Evolutionary conservation across 1,140 invertebrate genomes (phyloP).

Genomic region (Drosophila seguyi): DNA sequence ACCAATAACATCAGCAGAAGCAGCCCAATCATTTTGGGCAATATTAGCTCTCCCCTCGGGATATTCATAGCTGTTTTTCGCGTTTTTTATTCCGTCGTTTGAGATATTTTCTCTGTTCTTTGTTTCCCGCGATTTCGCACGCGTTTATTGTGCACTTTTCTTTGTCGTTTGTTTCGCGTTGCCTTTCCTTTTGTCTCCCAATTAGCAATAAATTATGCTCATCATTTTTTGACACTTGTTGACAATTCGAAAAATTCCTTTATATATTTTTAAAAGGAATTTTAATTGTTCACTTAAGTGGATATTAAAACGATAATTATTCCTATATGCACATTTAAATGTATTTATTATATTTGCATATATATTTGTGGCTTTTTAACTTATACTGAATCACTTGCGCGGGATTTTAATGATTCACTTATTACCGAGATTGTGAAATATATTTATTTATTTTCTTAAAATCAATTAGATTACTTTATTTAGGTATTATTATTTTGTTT

Average conservation of each 20-base stretch:
- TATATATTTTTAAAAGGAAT: conserved; percentile 1
- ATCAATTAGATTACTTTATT: not conserved
- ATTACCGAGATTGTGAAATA: not conserved
- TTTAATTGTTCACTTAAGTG: conserved; percentile 19
- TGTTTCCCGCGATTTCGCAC: conserved; percentile 11
- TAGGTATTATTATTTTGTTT: too few species aligned
- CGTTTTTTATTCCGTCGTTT: conserved; percentile 11
- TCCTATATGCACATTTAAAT: not conserved
- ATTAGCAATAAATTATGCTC: conserved; percentile 23
- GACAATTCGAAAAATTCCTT: conserved; percentile 16
- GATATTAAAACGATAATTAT: not conserved
- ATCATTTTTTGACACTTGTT: conserved; percentile 51
- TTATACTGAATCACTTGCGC: not conserved
- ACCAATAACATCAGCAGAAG: conserved; percentile 25
- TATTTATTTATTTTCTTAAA: not conserved
- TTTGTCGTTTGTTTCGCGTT: conserved; percentile 36
- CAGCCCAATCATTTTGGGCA: conserved; percentile 27
- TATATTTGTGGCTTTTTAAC: not conserved
- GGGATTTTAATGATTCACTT: not conserved
- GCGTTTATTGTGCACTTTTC: conserved; percentile 23
- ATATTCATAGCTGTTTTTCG: conserved; percentile 13
- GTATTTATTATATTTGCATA: not conserved
- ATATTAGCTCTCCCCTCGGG: conserved; percentile 8
- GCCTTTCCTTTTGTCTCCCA: conserved; percentile 34
- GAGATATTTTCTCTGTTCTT: conserved; percentile 11